phyloP scores from a whole-genome alignment of 2,888 invertebrate species.

The Drosophila multiciliata region DNA sequence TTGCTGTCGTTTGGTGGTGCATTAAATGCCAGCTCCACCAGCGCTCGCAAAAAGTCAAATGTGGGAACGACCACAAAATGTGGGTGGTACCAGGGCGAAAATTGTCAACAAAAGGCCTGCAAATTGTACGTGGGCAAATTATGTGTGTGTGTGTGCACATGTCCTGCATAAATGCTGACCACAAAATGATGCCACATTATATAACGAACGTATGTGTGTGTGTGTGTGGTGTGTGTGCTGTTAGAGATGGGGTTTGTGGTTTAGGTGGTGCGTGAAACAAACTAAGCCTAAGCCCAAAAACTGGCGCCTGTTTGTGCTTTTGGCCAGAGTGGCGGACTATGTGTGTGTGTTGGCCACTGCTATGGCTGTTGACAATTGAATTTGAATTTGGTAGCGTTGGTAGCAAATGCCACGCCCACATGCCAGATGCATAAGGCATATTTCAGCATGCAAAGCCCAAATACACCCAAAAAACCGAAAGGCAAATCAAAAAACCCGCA shows the following conservation, averaged over 20 bases:
- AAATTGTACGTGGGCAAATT: slow-evolving; percentile 44
- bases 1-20: slow-evolving; percentile 32
- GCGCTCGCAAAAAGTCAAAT: slow-evolving; percentile 74
- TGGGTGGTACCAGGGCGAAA: slow-evolving; percentile 45
- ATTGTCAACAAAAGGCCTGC: slow-evolving; percentile 73
- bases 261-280: slow-evolving; percentile 44
- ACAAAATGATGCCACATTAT: slow-evolving; percentile 81
- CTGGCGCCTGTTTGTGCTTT: slow-evolving; percentile 65
- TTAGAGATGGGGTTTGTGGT: neutral
- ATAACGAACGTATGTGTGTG: slow-evolving; percentile 46
- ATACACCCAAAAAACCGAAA: slow-evolving; percentile 47
- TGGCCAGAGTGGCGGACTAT: slow-evolving; percentile 53
- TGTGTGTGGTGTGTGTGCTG: neutral
- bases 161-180: slow-evolving; percentile 79
- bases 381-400: slow-evolving; percentile 71
- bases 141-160: slow-evolving; percentile 31
- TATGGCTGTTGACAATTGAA: slow-evolving; percentile 76
- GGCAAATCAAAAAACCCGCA: slow-evolving; percentile 67
- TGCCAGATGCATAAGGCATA: slow-evolving; percentile 74
- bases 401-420: slow-evolving; percentile 60
- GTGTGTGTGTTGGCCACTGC: slow-evolving; percentile 23
- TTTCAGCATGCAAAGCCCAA: slow-evolving; percentile 62
- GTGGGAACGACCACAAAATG: slow-evolving; percentile 52
- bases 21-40: slow-evolving; percentile 56
- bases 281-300: slow-evolving; percentile 63